phyloP scores from a whole-genome alignment of 2,888 invertebrate species.

The Erebia ligea region DNA sequence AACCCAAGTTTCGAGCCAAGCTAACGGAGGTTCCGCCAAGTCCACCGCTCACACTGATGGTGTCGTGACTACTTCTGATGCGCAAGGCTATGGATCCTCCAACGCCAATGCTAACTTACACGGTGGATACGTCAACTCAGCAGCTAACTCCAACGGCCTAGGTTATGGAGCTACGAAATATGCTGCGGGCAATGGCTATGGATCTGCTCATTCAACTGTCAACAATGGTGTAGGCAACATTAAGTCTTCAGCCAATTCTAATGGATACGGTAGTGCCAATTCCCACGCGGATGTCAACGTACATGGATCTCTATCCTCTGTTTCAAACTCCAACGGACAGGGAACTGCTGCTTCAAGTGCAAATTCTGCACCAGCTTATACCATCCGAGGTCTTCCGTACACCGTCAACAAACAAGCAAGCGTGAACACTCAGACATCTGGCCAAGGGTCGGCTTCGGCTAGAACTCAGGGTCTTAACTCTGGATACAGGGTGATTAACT shows the following conservation, averaged over 20 bases:
- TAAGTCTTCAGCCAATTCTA: constrained; percentile 43
- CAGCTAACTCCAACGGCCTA: constrained; percentile 48
- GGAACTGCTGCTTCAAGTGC: constrained; percentile 52
- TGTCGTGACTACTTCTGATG: constrained; percentile 51
- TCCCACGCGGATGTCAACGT: constrained; percentile 41
- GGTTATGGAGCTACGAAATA: constrained; percentile 48
- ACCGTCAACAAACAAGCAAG: constrained; percentile 51
- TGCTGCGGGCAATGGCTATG: constrained; percentile 46
- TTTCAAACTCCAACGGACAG: constrained; percentile 46
- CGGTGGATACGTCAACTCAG: constrained; percentile 53
- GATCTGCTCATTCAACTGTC: constrained; percentile 40
- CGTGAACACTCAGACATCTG: constrained; percentile 58
- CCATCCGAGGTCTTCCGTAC: constrained; percentile 16
- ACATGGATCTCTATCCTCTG: constrained; percentile 35
- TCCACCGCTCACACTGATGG: constrained; percentile 50
- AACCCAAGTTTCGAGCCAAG: constrained; percentile 47
- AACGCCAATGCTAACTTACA: constrained; percentile 57
- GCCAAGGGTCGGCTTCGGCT: constrained; percentile 61
- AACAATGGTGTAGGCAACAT: constrained; percentile 40
- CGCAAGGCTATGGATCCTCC: constrained; percentile 53
- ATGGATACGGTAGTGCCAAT: constrained; percentile 37
- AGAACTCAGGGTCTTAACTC: constrained; percentile 57
- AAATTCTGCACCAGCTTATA: constrained; percentile 27
- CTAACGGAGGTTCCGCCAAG: constrained; percentile 46
- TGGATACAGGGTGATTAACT: constrained; percentile 60